Base-by-base conservation (phyloP, 1,140 invertebrate species). In the Ips nitidus region DNA sequence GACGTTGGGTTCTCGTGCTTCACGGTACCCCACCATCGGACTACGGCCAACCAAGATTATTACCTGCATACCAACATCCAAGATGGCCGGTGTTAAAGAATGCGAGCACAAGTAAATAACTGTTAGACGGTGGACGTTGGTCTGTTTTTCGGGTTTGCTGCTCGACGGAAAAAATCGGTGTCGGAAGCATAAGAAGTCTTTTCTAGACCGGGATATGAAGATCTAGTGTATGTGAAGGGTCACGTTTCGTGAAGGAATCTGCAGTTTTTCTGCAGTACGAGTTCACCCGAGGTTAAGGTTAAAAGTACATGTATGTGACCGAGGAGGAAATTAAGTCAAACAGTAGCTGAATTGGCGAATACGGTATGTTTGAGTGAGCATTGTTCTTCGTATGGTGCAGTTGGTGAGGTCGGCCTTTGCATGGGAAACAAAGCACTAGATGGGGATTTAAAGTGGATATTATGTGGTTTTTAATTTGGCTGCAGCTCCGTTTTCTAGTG, bases 31-130 rank as follows among this genome's bases (percentile, higher is more conserved):
- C 57, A 53, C 57, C 5, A 52, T 8, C 56, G 38, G 47, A 4
- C 53, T 22, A 52, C 61, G 41, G 50, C 64, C 57, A 2, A 63
- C 69, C 61, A 41, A 69, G 70, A 61, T 63, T 70, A 67, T 69
- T 73, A 73, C 72, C 72, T 73, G 72, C 72, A 73, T 73, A 71
- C 72, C 66, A 69, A 71, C 69, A 67, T 66, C 69, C 69, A 73
- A 73, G 72, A 73, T 73, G 72, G 72, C 72, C 72, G 72, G 69
- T 53, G 69, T 67, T 71, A 62, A 73, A 73, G 72, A 73, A 73
- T 73, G 72, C 72, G 72, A 70, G 69, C 72, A 73, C 64, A 65
- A 73, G 65, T 71, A 73, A 73, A 73, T 73, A 71, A 73, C 72
- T 71, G 72, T 73, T 73, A 71, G 69, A 70, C 45, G 22, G 45